These are phyloP conservation scores for Mustela lutreola DNA, from an alignment of 2,113 vertebrate species.

Conservation along the genomic window DNA sequence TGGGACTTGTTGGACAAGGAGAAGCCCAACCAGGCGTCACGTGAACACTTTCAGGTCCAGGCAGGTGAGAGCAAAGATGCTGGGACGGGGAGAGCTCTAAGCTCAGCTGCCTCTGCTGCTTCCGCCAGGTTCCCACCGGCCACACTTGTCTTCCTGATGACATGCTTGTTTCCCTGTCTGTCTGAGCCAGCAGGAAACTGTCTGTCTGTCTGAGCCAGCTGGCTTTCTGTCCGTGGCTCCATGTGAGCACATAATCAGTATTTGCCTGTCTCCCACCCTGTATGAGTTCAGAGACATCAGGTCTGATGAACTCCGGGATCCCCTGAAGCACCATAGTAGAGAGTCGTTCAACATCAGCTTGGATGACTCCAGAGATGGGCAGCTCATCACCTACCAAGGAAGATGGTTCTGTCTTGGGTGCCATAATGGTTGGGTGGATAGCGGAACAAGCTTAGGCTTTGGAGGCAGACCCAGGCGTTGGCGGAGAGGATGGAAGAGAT, in stretches of 20 bases:
- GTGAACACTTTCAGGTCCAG: background rate
- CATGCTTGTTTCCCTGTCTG: background rate
- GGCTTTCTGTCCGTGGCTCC: accelerated
- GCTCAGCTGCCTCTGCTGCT: background rate
- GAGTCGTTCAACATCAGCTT: background rate
- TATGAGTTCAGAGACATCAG: background rate
- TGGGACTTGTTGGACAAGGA: background rate
- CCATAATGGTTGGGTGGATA: accelerated
- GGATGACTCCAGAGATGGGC: background rate
- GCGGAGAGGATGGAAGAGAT: background rate
- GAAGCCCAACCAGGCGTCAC: background rate
- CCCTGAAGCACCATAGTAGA: background rate
- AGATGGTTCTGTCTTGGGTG: background rate
- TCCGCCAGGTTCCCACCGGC: background rate
- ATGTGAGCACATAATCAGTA: accelerated
- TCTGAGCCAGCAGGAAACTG: background rate
- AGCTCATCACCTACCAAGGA: background rate
- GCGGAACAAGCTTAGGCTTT: background rate
- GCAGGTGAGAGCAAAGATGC: background rate
- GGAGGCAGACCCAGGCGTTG: background rate
- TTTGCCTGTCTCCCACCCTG: background rate
- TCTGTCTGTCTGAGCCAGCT: too few species aligned
- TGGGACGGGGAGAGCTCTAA: background rate
- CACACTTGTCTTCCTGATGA: background rate
- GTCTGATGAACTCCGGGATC: background rate